phyloP scores from a whole-genome alignment of 2,888 invertebrate species.

The Pseudanteris insignis region DNA sequence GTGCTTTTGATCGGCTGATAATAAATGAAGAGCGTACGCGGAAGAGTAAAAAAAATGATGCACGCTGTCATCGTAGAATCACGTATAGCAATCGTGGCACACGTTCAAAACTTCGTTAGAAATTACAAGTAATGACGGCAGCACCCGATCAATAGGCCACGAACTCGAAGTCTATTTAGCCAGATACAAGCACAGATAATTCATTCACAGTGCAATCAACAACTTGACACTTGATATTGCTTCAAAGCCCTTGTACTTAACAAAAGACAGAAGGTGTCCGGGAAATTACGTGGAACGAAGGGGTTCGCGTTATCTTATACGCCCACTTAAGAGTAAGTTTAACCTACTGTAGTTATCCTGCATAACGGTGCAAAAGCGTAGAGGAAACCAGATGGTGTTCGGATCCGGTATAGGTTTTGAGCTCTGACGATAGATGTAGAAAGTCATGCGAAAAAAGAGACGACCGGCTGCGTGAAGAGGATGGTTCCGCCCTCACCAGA shows the following conservation, averaged over 20 bases:
- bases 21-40: constrained; percentile 13
- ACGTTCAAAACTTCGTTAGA: constrained; percentile 1
- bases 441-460: constrained; percentile 22
- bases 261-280: constrained; percentile 27
- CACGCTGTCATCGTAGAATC: constrained; percentile 10
- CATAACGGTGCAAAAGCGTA: constrained; percentile 17
- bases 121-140: background rate
- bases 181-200: constrained; percentile 6
- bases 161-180: background rate
- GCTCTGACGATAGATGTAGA: constrained; percentile 27
- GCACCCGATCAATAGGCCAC: background rate
- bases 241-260: constrained; percentile 15
- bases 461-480: constrained; percentile 14
- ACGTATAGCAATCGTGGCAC: constrained; percentile 10
- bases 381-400: constrained; percentile 39
- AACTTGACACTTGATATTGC: constrained; percentile 36
- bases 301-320: constrained; percentile 41
- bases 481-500: constrained; percentile 22
- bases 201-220: constrained; percentile 22
- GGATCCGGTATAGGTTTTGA: constrained; percentile 22
- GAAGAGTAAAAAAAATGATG: constrained; percentile 5
- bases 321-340: constrained; percentile 37
- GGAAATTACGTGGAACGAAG: constrained; percentile 28
- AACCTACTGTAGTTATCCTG: constrained; percentile 31
- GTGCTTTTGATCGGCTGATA: constrained; percentile 19